Evolutionary conservation across 2,797 vertebrate genomes (phyloP).

Genomic region (Sebastes flavidus): DNA sequence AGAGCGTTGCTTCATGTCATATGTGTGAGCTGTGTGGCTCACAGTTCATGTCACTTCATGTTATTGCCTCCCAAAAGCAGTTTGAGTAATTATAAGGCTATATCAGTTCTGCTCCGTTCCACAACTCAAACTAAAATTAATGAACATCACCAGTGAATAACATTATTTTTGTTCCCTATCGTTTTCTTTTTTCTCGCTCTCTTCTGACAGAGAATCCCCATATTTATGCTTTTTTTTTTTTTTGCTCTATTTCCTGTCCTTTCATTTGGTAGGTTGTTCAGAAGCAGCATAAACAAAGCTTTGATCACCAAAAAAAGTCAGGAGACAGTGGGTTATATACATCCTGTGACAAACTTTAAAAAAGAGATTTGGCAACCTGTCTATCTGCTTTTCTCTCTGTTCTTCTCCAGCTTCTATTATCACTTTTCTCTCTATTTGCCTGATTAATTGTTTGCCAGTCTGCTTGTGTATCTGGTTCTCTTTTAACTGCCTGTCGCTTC

Average conservation of each 20-base stretch:
- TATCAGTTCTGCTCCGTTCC: conserved; percentile 21
- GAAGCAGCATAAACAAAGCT: conserved; percentile 12
- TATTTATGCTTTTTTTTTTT: neutral
- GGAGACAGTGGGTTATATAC: neutral
- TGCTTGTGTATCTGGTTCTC: neutral
- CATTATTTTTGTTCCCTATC: conserved; percentile 14
- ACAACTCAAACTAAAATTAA: conserved; percentile 36
- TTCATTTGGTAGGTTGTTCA: conserved; percentile 24
- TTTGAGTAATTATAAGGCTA: conserved; percentile 44
- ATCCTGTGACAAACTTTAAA: conserved; percentile 5
- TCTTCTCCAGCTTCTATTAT: neutral
- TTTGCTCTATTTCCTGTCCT: conserved; percentile 14
- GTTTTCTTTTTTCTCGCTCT: neutral
- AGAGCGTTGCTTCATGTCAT: conserved; percentile 3
- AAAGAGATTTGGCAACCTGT: neutral
- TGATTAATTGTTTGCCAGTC: conserved; percentile 17
- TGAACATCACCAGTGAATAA: conserved; percentile 41
- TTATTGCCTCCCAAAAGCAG: conserved; percentile 34
- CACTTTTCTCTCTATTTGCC: conserved; percentile 1
- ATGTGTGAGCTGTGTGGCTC: conserved; percentile 19
- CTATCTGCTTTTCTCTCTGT: neutral
- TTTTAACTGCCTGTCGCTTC: conserved; percentile 25
- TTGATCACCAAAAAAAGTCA: conserved; percentile 35
- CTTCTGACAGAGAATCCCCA: conserved; percentile 7
- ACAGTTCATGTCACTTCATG: conserved; percentile 37